Conservation (phyloP, 2,888 invertebrate species). For the Matsumyia berberina region DNA sequence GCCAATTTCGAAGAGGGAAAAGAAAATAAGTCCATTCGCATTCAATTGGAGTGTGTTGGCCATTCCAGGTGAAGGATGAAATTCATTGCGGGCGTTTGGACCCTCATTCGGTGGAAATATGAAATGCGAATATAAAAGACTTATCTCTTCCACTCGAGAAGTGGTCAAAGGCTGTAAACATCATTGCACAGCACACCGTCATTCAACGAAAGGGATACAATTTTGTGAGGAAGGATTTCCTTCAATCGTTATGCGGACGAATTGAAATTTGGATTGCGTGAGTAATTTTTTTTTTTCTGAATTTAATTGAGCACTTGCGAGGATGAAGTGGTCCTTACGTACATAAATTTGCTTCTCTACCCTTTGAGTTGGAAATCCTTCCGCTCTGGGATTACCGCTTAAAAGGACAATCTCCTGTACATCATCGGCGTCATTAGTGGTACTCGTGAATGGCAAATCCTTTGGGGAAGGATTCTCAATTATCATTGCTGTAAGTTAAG, state of each 20-base stretch:
- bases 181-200: background rate
- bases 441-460: too few species aligned
- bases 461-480: constrained; percentile 14
- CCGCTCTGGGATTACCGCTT: background rate
- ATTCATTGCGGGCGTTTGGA: constrained; percentile 32
- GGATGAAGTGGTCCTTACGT: background rate
- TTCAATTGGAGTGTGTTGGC: background rate
- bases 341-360: background rate
- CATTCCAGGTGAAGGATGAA: constrained; percentile 38
- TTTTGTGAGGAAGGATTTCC: background rate
- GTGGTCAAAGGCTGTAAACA: constrained; percentile 6
- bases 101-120: constrained; percentile 34
- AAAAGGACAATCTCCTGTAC: background rate
- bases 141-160: constrained; percentile 10
- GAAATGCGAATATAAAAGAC: constrained; percentile 35
- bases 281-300: constrained; percentile 1
- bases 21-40: background rate
- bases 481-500: background rate
- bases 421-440: background rate
- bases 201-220: background rate
- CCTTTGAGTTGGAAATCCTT: background rate
- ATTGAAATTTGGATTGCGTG: background rate
- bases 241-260: background rate
- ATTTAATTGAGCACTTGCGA: constrained; percentile 16
- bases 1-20: background rate